Base-by-base conservation (phyloP, 2,113 vertebrate species). In the Pangasianodon gigas region DNA sequence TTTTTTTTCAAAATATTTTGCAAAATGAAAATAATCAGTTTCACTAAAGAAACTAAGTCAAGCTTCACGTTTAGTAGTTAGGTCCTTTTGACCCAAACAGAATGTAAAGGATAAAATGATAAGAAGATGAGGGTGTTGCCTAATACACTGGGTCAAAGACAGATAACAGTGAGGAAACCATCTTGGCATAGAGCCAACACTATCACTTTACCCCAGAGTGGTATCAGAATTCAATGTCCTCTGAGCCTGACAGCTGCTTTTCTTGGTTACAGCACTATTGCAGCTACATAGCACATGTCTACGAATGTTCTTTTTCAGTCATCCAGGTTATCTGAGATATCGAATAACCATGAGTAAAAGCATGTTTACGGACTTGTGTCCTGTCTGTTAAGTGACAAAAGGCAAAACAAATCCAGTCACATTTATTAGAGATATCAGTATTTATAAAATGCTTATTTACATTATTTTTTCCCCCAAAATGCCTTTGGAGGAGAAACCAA, bases 201-300 rank as follows among this genome's bases (percentile, higher is more conserved):
- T 87, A 77, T 87, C 32, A 87, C 52, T 56, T 87, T 79, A 87
- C 86, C 51, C 37, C 54, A 29, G 54, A 87, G 71, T 4, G 54
- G 9, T 62, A 54, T n/a, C 32, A 21, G 65, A 32, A 71, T 86
- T 37, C 19, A 19, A n/a, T 32, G 18, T 21, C 65, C 65, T 79
- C 71, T 62, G 71, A 41, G 29, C 37, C 71, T 41, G 54, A 79
- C 71, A 77, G 54, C 41, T 87, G 74, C 16, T 41, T 52, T 86
- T 58, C 37, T 79, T 80, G 6, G 16, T 65, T 80, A 48, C 1
- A 1, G 71, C 19, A 37, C 54, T 62, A 11, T 46, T 60, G 24
- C 44, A 41, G 26, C 29, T 51, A 48, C 26, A 32, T 16, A 32
- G n/a, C 51, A 58, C 13, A 21, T 77, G 41, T 46, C 41, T 75